Evolutionary conservation across 2,888 invertebrate species (phyloP), one percentile per base, ranked within the genome.

Genomic region (Parelbella ahira): DNA sequence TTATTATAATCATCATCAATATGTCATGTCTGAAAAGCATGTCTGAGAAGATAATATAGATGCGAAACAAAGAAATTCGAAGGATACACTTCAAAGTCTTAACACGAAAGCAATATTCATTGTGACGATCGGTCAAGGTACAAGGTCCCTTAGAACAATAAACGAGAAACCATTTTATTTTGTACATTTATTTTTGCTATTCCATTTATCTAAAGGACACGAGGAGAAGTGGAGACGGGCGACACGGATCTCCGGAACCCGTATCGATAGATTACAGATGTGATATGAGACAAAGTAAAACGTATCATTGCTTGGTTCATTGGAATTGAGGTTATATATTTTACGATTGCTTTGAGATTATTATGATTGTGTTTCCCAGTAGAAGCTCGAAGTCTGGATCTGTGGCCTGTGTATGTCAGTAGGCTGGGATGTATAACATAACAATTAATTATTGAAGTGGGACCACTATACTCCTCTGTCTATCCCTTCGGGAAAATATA

Each of bases 181-280:
- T 15, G 21, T n/a, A 21, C 37, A 10, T 37, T 29, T 28, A 29
- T 37, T 37, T 29, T 15, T 21, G 29, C 28, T 29, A 29, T 21
- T 29, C 28, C 29, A 37, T 29, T 29, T 37, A 29, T 37, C 37
- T 37, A 29, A 37, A 29, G 21, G 37, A 37, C 29, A 37, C n/a
- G n/a, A n/a, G n/a, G n/a, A n/a, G n/a, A n/a, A n/a, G n/a, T n/a
- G n/a, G n/a, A n/a, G n/a, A n/a, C n/a, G n/a, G n/a, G n/a, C n/a
- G n/a, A n/a, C n/a, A n/a, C n/a, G n/a, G 10, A 30, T 30, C 38
- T 18, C 39, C 39, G 39, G 30, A n/a, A 10, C 12, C 24, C 9
- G 32, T 39, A 39, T 39, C 32, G 39, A 39, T 32, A 25, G 25
- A 32, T 30, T 25, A 39, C 39, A 20, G 32, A 39, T 32, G 39